These are phyloP conservation scores for Rhodinocichla rosea DNA, from an alignment of 2,113 vertebrate species.

Conservation along the genomic window DNA sequence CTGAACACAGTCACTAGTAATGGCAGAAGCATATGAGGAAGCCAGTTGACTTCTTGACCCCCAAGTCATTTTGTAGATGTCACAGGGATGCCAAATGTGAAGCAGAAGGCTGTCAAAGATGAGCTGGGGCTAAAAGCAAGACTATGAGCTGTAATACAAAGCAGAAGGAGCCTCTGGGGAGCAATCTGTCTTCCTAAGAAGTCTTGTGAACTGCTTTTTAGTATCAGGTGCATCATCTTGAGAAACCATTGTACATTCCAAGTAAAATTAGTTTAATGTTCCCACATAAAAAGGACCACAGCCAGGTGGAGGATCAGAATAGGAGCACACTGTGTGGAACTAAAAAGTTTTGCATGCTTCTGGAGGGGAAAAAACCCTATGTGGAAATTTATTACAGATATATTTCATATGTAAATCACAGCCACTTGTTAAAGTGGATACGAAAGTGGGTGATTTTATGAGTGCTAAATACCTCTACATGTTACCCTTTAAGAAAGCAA, in stretches of 20 bases:
- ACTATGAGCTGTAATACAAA: conserved; percentile 79
- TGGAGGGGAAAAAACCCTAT: conserved; percentile 62
- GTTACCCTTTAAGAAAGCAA: conserved; percentile 35
- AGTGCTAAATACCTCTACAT: conserved; percentile 33
- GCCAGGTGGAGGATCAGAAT: conserved; percentile 88
- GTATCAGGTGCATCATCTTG: conserved; percentile 99
- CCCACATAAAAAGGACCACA: conserved; percentile 83
- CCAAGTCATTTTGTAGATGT: conserved; percentile 77
- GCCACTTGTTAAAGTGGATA: conserved; percentile 68
- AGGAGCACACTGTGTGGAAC: conserved; percentile 84
- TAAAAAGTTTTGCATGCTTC: conserved; percentile 89
- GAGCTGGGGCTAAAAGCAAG: conserved; percentile 70
- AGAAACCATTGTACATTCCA: conserved; percentile 96
- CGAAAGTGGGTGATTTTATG: conserved; percentile 60
- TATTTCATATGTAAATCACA: conserved; percentile 79
- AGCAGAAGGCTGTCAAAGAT: conserved; percentile 83
- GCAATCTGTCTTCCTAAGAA: conserved; percentile 82
- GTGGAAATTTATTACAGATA: conserved; percentile 74
- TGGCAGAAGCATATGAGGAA: conserved; percentile 83
- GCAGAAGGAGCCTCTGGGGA: conserved; percentile 84
- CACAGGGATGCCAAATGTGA: conserved; percentile 82
- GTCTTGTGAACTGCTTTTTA: conserved; percentile 91
- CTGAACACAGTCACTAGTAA: conserved; percentile 47
- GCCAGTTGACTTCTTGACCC: conserved; percentile 76
- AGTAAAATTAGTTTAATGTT: conserved; percentile 92